A percentile compares a stretch with the other conserved stretches of the same genome.
These are phyloP conservation scores for Carlito syrichta DNA, from an alignment of 2,113 vertebrate genomes.

Conservation along the genomic window DNA sequence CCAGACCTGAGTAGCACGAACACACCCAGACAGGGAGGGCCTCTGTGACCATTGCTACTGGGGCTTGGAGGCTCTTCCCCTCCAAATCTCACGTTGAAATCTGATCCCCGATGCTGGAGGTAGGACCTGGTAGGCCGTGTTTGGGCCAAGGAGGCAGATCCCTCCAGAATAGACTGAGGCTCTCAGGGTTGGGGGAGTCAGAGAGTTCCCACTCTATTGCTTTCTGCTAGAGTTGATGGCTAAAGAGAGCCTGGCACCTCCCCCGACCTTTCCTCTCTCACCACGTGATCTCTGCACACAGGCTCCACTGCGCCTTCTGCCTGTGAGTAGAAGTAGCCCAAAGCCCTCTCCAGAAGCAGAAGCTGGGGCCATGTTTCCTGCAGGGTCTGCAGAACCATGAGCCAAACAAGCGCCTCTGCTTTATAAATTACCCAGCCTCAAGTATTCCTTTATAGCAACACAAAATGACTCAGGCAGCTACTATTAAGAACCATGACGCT, in stretches of 20 bases:
- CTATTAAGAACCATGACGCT: neutral
- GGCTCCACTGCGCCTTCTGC: neutral
- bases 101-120: neutral
- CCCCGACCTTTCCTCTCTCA: neutral
- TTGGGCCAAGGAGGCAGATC: neutral
- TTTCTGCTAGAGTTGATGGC: neutral
- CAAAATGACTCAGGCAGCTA: neutral
- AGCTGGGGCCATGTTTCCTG: neutral
- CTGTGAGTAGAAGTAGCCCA: neutral
- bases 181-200: too few relatives aligned
- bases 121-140: neutral
- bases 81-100: neutral
- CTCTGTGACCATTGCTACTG: too few relatives aligned
- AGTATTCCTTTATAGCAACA: neutral
- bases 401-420: neutral
- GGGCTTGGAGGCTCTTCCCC: neutral
- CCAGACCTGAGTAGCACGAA: neutral
- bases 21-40: fast-evolving
- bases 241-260: neutral
- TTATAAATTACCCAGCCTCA: neutral
- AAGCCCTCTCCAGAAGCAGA: neutral
- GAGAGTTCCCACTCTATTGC: neutral
- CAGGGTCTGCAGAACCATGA: neutral
- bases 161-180: neutral
- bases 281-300: neutral